phyloP scores from a whole-genome alignment of 2,113 vertebrate species.

The Lepidothrix coronata region DNA sequence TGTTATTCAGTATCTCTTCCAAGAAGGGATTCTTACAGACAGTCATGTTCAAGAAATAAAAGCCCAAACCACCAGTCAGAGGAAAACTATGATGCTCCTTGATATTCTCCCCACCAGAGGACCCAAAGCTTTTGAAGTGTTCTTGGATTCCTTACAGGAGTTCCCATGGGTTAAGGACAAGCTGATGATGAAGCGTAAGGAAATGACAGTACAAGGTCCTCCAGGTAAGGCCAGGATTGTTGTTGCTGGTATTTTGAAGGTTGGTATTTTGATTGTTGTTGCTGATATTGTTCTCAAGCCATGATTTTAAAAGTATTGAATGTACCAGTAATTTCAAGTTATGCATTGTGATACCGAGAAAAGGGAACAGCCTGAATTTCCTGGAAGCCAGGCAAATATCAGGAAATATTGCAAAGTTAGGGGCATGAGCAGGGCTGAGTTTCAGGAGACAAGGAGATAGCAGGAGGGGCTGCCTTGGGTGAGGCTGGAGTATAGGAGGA shows the following conservation, averaged over 20 bases:
- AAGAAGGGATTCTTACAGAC: conserved; percentile 86
- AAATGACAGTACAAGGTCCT: conserved; percentile 41
- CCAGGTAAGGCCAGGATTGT: conserved; percentile 71
- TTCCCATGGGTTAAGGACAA: conserved; percentile 86
- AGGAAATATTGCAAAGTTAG: neutral
- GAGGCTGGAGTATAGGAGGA: neutral
- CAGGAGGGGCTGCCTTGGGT: neutral
- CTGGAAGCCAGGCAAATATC: neutral
- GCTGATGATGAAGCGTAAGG: conserved; percentile 73
- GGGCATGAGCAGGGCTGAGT: neutral
- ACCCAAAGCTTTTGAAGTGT: conserved; percentile 82
- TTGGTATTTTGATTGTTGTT: neutral
- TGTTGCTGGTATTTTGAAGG: neutral
- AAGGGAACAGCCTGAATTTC: neutral
- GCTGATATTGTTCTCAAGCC: neutral
- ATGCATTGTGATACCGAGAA: fast-evolving
- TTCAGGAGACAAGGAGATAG: neutral
- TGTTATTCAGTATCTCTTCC: conserved; percentile 87
- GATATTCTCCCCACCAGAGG: conserved; percentile 88
- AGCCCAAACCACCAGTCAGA: conserved; percentile 76
- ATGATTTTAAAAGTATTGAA: neutral
- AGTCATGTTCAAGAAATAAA: conserved; percentile 85
- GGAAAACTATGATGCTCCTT: conserved; percentile 81
- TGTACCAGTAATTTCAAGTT: neutral
- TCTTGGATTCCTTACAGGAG: conserved; percentile 85